Evolutionary conservation across 2,113 vertebrate genomes (phyloP).

Genomic region (Actinemys pallida): DNA sequence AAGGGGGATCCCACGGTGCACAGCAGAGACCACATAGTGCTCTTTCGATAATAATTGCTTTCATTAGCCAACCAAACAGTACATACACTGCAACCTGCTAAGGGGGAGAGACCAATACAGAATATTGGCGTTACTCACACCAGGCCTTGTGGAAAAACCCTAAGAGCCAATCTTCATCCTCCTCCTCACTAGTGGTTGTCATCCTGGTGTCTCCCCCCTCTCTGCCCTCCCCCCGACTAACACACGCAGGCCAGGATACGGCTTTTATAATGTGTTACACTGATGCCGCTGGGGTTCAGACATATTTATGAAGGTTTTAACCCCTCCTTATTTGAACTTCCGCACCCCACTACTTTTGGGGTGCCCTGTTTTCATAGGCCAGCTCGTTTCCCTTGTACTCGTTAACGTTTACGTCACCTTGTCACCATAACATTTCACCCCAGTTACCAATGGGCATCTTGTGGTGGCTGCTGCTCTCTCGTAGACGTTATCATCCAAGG

Average conservation of each 20-base stretch:
- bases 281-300: too few species aligned
- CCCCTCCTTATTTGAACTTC: too few species aligned
- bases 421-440: neutral
- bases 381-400: neutral
- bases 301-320: too few species aligned
- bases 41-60: neutral
- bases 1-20: neutral
- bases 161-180: neutral
- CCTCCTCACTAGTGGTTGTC: too few species aligned
- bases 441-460: too few species aligned
- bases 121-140: neutral
- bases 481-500: too few species aligned
- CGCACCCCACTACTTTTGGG: too few species aligned
- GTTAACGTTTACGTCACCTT: neutral
- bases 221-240: too few species aligned
- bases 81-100: neutral
- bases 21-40: too few species aligned
- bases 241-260: neutral
- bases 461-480: too few species aligned
- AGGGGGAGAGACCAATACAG: neutral
- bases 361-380: neutral
- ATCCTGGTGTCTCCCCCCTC: neutral
- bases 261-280: too few species aligned
- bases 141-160: too few species aligned
- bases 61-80: neutral